These are phyloP conservation scores for Speoplatyrhinus poulsoni DNA, from an alignment of 2,113 vertebrate genomes.

Conservation along the genomic window DNA sequence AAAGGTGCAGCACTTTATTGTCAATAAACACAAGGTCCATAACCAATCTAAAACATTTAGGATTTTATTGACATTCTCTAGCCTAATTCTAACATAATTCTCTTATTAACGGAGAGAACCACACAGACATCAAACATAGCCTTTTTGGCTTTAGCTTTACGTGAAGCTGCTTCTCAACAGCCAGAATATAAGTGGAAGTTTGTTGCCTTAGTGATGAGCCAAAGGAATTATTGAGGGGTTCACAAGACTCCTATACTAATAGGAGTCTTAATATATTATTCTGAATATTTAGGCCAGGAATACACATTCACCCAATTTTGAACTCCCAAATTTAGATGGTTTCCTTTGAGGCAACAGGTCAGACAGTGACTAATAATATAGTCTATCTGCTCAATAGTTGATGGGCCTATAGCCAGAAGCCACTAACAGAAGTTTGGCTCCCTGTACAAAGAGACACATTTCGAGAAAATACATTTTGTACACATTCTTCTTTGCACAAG, in stretches of 20 bases:
- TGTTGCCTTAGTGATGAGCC: conserved; percentile 65
- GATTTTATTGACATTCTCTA: too few relatives aligned
- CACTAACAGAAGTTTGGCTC: conserved; percentile 49
- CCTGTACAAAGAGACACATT: conserved; percentile 60
- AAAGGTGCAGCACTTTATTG: neutral
- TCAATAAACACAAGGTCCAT: neutral
- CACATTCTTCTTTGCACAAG: conserved; percentile 67
- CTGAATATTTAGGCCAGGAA: too few relatives aligned
- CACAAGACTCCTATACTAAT: conserved; percentile 6
- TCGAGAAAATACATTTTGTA: conserved; percentile 76
- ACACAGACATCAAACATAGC: too few relatives aligned
- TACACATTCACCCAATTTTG: too few relatives aligned
- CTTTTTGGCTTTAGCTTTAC: too few relatives aligned
- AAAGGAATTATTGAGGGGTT: conserved; percentile 38
- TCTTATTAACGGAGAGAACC: too few relatives aligned
- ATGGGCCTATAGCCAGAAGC: conserved; percentile 28
- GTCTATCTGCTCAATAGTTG: conserved; percentile 30
- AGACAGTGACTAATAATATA: conserved; percentile 29
- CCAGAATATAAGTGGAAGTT: conserved; percentile 12
- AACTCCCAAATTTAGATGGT: too few relatives aligned
- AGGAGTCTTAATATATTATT: too few relatives aligned
- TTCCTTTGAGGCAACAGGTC: conserved; percentile 19
- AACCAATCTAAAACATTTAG: too few relatives aligned
- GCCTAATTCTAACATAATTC: too few relatives aligned
- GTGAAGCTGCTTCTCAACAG: neutral